These are phyloP conservation scores for Amorpha juglandis DNA, from an alignment of 2,888 invertebrate genomes.

Conservation along the genomic window DNA sequence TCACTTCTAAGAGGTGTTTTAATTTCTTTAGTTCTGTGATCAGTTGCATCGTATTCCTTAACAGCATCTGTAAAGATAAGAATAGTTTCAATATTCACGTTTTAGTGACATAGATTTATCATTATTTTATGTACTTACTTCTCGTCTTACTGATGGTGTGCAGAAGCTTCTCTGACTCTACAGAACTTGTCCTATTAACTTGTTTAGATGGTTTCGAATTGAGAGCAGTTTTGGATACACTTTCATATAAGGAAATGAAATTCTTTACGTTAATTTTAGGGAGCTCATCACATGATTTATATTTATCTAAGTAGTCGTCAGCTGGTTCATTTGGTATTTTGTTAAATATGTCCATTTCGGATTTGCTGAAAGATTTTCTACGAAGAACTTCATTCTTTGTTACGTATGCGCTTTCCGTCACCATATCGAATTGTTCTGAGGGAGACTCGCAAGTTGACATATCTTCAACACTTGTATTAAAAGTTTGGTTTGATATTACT, in stretches of 20 bases:
- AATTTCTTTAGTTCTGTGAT: conserved; percentile 27
- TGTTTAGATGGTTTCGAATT: conserved; percentile 48
- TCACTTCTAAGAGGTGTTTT: conserved; percentile 25
- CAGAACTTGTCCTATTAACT: conserved; percentile 48
- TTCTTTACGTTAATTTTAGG: conserved; percentile 75
- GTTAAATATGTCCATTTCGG: conserved; percentile 79
- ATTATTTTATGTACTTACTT: conserved; percentile 51
- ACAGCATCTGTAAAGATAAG: conserved; percentile 55
- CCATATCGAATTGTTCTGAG: neutral
- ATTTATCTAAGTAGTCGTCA: conserved; percentile 65
- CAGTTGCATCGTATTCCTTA: conserved; percentile 38
- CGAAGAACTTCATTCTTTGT: conserved; percentile 46
- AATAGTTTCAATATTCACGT: neutral
- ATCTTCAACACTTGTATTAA: conserved; percentile 55
- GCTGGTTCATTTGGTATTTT: conserved; percentile 54
- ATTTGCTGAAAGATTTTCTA: conserved; percentile 72
- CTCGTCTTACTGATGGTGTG: conserved; percentile 59
- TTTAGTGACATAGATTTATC: neutral
- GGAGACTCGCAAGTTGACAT: conserved; percentile 33
- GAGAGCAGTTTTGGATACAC: conserved; percentile 61
- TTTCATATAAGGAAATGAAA: conserved; percentile 75
- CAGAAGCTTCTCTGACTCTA: conserved; percentile 51
- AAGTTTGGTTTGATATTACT: conserved; percentile 47
- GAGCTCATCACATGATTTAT: conserved; percentile 75
- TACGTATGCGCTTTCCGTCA: neutral